Evolutionary conservation across 23 tunicate species (phyloP).

Genomic region (Clavelina lepadiformis): DNA sequence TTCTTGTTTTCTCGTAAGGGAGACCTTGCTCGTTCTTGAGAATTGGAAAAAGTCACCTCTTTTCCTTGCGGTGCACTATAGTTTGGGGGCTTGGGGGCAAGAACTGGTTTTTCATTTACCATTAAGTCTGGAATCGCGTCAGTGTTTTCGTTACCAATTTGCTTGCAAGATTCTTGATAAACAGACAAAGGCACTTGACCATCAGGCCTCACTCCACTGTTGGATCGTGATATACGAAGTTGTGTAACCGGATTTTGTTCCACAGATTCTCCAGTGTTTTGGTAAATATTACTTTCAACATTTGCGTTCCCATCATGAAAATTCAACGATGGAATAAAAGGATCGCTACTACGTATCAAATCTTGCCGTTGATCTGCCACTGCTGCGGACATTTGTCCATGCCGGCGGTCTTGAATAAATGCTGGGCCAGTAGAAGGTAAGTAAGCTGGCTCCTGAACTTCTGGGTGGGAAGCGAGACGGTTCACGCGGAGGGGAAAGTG

Average conservation of each 20-base stretch:
- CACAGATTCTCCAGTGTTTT: slow-evolving; percentile 7
- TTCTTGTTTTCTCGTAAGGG: background rate
- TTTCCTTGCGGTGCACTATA: slow-evolving; percentile 1
- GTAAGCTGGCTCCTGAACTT: slow-evolving; percentile 19
- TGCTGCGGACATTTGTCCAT: slow-evolving; percentile 1
- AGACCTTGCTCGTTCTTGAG: background rate
- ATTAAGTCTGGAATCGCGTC: slow-evolving; percentile 21
- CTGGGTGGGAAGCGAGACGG: slow-evolving; percentile 30
- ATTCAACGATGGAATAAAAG: too few species aligned
- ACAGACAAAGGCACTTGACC: slow-evolving; percentile 34
- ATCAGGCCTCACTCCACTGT: slow-evolving; percentile 40
- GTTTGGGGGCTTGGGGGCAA: slow-evolving; percentile 40
- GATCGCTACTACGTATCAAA: too few species aligned
- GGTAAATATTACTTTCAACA: background rate
- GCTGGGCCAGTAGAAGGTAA: too few species aligned
- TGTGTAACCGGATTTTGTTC: slow-evolving; percentile 9
- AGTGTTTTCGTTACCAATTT: background rate
- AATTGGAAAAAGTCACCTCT: too few species aligned
- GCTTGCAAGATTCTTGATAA: slow-evolving; percentile 18
- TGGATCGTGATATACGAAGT: slow-evolving; percentile 35
- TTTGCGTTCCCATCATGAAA: too few species aligned
- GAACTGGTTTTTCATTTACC: slow-evolving; percentile 22
- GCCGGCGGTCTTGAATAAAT: slow-evolving; percentile 4
- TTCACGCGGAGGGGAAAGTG: slow-evolving; percentile 26
- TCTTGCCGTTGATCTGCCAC: slow-evolving; percentile 1